Percentiles rank a stretch among this genome's conserved stretches.
Conservation (phyloP, 2,113 vertebrate species). For the Hymenochirus boettgeri region DNA sequence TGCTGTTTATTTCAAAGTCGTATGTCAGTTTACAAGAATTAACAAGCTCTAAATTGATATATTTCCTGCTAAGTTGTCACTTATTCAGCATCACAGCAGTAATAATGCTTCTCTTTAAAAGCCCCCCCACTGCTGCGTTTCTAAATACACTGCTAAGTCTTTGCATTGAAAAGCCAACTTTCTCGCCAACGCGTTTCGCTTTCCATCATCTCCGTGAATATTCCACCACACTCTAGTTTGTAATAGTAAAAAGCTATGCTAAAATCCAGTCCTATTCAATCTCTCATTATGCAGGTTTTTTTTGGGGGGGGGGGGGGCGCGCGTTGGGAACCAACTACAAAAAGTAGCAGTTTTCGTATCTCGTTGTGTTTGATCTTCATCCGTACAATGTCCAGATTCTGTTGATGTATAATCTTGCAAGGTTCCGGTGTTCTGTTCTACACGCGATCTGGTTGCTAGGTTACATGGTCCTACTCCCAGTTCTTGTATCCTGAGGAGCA, state of each 20-base stretch:
- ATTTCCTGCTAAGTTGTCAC: too few relatives aligned
- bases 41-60: too few relatives aligned
- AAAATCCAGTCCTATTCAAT: too few relatives aligned
- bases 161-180: conserved; percentile 20
- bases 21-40: too few relatives aligned
- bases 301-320: too few relatives aligned
- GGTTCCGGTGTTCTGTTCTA: conserved; percentile 9
- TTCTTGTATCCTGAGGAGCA: conserved; percentile 7
- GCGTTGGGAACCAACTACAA: background rate
- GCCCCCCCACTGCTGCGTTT: background rate
- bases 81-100: too few relatives aligned
- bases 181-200: conserved; percentile 23
- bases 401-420: conserved; percentile 17
- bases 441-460: conserved; percentile 32
- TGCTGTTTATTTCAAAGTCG: too few relatives aligned
- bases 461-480: conserved; percentile 31
- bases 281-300: conserved; percentile 16
- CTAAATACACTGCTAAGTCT: background rate
- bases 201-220: conserved; percentile 4
- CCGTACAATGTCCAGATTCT: conserved; percentile 29
- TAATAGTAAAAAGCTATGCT: background rate
- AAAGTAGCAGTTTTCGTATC: background rate
- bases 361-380: conserved; percentile 21
- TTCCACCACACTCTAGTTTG: conserved; percentile 15
- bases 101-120: background rate